Conservation (phyloP, 2,113 vertebrate species). For the Campylomormyrus numenius region DNA sequence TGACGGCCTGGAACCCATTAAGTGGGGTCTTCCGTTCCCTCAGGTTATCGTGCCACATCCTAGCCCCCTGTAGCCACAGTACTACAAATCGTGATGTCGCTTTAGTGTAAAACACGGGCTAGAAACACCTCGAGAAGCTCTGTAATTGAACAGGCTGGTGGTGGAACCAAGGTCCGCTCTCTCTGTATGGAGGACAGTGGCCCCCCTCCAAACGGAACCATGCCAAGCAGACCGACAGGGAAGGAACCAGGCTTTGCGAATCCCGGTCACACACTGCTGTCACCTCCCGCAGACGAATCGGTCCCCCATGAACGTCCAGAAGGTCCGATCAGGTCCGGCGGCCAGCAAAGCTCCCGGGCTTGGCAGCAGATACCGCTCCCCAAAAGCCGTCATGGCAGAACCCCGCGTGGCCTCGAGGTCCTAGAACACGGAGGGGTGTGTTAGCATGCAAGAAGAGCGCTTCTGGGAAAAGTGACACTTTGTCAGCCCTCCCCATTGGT, state of each 20-base stretch:
- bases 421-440: slow-evolving; percentile 30
- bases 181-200: neutral
- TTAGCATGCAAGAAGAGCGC: neutral
- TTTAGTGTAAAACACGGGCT: neutral
- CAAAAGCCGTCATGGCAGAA: slow-evolving; percentile 32
- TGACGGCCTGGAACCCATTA: neutral
- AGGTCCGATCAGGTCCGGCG: neutral
- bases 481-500: neutral
- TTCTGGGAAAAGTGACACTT: slow-evolving; percentile 24
- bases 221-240: neutral
- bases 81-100: neutral
- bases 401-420: slow-evolving; percentile 15
- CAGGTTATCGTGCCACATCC: neutral
- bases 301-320: neutral
- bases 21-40: neutral
- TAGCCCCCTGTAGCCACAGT: neutral
- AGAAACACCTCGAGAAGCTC: neutral
- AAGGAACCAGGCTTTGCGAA: neutral
- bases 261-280: neutral
- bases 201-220: neutral
- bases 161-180: neutral
- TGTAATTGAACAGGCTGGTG: neutral
- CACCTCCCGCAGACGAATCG: neutral
- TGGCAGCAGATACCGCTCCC: neutral
- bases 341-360: slow-evolving; percentile 8